Evolutionary conservation across 1,140 invertebrate genomes (phyloP).

Genomic region (Oedothorax gibbosus): DNA sequence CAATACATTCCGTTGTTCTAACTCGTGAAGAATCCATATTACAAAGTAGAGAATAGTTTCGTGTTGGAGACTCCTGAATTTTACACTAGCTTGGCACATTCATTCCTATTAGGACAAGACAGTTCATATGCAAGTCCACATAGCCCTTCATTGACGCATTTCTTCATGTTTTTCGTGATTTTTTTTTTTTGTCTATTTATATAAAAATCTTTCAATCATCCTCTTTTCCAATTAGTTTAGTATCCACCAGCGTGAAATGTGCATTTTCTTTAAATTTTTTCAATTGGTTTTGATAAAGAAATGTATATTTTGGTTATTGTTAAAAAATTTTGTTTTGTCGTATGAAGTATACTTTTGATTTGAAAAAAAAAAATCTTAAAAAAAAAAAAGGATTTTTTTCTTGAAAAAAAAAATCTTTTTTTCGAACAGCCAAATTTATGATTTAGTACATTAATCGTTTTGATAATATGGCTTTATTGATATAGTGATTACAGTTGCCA

Average conservation of each 20-base stretch:
- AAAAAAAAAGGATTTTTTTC: too few species aligned
- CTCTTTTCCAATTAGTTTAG: constrained; percentile 24
- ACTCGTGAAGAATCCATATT: constrained; percentile 13
- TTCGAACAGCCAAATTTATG: too few species aligned
- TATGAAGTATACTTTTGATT: too few species aligned
- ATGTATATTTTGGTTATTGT: too few species aligned
- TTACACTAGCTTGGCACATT: constrained; percentile 54
- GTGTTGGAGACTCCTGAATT: neutral
- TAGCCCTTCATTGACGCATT: neutral
- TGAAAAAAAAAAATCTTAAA: too few species aligned
- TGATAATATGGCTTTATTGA: too few species aligned
- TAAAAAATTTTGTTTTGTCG: too few species aligned
- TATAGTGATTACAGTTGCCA: too few species aligned
- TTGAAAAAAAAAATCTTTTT: too few species aligned
- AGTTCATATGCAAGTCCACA: constrained; percentile 1
- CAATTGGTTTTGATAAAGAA: too few species aligned
- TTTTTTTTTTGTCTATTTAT: constrained; percentile 34
- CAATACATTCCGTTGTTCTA: constrained; percentile 1
- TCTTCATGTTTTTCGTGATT: constrained; percentile 40
- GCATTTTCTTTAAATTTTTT: too few species aligned
- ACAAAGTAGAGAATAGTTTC: constrained; percentile 16
- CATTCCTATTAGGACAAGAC: constrained; percentile 34
- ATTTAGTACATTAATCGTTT: too few species aligned
- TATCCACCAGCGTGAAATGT: constrained; percentile 35
- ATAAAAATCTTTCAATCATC: constrained; percentile 28